Percentiles rank a stretch among this genome's conserved stretches.
These are phyloP conservation scores for Herpetotheres cachinnans DNA, from an alignment of 2,113 vertebrate genomes.

Conservation along the genomic window DNA sequence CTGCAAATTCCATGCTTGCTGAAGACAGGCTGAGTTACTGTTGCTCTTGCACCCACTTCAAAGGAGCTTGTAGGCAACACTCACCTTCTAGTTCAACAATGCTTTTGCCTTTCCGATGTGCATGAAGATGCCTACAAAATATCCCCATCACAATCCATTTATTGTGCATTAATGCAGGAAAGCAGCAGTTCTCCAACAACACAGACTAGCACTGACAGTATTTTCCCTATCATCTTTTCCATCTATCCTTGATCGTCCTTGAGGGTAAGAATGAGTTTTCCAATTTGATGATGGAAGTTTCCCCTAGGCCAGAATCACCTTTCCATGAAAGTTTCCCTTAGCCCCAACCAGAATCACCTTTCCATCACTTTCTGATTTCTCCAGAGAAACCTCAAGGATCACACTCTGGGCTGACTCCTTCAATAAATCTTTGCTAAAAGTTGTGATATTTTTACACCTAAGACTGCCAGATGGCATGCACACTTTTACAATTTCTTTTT, in stretches of 20 bases:
- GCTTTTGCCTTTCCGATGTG: not conserved
- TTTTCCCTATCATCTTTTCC: not conserved
- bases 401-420: not conserved
- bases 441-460: not conserved
- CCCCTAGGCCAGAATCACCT: not conserved
- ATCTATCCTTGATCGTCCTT: not conserved
- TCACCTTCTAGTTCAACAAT: not conserved
- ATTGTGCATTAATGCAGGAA: not conserved
- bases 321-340: not conserved
- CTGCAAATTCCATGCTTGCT: not conserved
- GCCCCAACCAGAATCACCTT: not conserved
- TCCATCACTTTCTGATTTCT: not conserved
- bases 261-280: not conserved
- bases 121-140: not conserved
- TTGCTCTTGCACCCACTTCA: not conserved
- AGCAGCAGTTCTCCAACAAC: not conserved
- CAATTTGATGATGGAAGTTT: not conserved
- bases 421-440: not conserved
- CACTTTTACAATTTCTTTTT: not conserved
- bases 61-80: not conserved
- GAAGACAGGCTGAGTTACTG: rapidly evolving
- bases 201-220: not conserved
- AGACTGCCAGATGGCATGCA: not conserved
- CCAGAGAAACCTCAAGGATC: not conserved
- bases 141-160: not conserved